Conservation (phyloP, 2,113 vertebrate genomes). For the Podarcis raffonei region DNA sequence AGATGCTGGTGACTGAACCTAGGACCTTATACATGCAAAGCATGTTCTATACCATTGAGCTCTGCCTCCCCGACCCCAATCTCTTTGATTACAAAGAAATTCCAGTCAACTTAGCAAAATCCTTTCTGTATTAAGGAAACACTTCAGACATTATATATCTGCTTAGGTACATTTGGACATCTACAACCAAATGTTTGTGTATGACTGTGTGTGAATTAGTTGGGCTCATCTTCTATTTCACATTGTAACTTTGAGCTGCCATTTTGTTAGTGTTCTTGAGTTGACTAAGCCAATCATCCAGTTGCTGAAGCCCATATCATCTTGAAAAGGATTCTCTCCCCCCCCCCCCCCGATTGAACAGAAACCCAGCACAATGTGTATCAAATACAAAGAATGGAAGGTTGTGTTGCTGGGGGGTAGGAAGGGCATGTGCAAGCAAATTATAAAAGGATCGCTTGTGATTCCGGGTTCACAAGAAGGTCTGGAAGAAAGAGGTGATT, state of each 20-base stretch:
- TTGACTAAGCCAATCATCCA: neutral
- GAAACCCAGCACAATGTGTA: neutral
- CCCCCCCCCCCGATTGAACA: neutral
- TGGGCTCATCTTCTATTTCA: constrained; percentile 20
- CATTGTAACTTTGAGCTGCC: constrained; percentile 20
- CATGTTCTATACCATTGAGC: neutral
- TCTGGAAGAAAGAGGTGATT: neutral
- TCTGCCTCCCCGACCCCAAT: neutral
- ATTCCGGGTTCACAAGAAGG: neutral
- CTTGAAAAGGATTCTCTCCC: neutral
- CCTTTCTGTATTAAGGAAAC: neutral
- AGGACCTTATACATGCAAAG: constrained; percentile 4
- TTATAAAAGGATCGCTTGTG: neutral
- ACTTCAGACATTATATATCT: neutral
- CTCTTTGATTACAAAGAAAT: constrained; percentile 22
- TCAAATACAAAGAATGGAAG: neutral
- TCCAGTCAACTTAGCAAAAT: neutral
- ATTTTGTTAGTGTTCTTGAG: constrained; percentile 5
- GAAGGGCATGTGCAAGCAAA: neutral
- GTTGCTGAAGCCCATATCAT: constrained; percentile 12
- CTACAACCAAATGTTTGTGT: constrained; percentile 5
- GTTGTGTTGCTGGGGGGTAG: neutral
- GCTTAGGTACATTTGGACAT: constrained; percentile 3
- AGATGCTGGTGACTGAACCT: neutral
- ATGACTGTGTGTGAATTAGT: neutral